Evolutionary conservation across 30 jellyfish, hydroid and myxozoan genomes (phyloP), one percentile per base, ranked within the genome.

Genomic region (Mastigias papua): DNA sequence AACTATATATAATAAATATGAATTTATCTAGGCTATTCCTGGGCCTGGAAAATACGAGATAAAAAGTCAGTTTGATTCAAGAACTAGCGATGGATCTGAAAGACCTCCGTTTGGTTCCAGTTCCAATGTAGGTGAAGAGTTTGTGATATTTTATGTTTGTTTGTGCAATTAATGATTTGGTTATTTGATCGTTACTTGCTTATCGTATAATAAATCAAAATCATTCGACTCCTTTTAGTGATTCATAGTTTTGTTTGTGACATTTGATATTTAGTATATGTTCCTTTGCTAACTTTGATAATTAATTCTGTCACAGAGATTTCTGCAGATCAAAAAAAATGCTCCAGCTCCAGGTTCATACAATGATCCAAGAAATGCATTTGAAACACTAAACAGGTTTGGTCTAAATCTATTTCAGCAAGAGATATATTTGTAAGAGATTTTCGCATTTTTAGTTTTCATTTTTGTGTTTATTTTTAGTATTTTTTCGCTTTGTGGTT

Each of bases 1-100:
- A n/a, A n/a, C n/a, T n/a, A n/a, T n/a, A n/a, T n/a, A n/a, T n/a
- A n/a, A n/a, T n/a, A n/a, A n/a, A n/a, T n/a, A n/a, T n/a, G n/a
- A 46, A 46, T 86, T 57, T 13, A 67, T 80, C 11, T 48, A 92
- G 98, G 98, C 97, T 60, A 94, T 92, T 10, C 98, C 98, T 34
- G 98, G 98, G 13, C 98, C 98, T 17, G 98, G 98, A 29, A 89
- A 92, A 37, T 92, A 92, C 68, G 93, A 92, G 26, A 86, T 92
- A 23, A 78, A 78, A 70, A 86, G 97, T 33, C 98, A 92, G 73
- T 92, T 92, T 76, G 91, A 92, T 22, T 31, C 86, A 22, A 84
- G 50, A 57, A 78, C 81, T 5, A 69, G 32, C 31, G 94, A 92
- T 37, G 92, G 91, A 69, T 69, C 91, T 16, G 82, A 64, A 29